Evolutionary conservation across 2,888 invertebrate genomes (phyloP), one percentile per base, ranked within the genome.

Genomic region (Acronicta aceris): DNA sequence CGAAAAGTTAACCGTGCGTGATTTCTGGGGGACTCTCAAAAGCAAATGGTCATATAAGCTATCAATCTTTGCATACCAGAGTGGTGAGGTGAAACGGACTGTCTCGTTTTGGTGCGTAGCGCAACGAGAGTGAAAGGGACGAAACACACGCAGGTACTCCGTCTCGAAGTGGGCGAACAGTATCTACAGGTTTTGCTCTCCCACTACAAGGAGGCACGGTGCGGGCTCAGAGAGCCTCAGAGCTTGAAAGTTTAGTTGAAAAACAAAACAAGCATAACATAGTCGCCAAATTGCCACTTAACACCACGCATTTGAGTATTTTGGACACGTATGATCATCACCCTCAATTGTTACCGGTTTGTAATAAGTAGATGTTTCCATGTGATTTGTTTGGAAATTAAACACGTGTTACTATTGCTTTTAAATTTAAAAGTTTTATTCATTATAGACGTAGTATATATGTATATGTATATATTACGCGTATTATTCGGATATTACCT

Each of bases 21-120:
- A 94, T 94, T 94, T 94, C 94, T 85, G 91, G 85, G 86, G 88
- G 89, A 91, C 90, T 91, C 91, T 92, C 91, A 92, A 92, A 93
- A 93, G 90, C 94, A 89, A 94, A 94, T 94, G 93, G 94, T 93
- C 94, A 89, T 93, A 94, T 92, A 94, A 90, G 91, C 94, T 94
- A 94, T 94, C 94, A 94, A 93, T 94, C 94, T 94, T 94, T 94
- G 94, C 94, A 94, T 94, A 94, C 94, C 94, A 94, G 93, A 90
- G 92, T 92, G 87, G 91, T 89, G 85, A 80, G 89, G 85, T 92
- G 94, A 93, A 87, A 94, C 89, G 84, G 91, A 86, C 81, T 81
- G 76, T 85, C 82, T 81, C 76, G 85, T 82, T 84, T 84, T 76
- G 79, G 79, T 78, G 74, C 68, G 73, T 64, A 63, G 58, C 73